Conservation (phyloP, 2,113 vertebrate species). For the Cariama cristata region DNA sequence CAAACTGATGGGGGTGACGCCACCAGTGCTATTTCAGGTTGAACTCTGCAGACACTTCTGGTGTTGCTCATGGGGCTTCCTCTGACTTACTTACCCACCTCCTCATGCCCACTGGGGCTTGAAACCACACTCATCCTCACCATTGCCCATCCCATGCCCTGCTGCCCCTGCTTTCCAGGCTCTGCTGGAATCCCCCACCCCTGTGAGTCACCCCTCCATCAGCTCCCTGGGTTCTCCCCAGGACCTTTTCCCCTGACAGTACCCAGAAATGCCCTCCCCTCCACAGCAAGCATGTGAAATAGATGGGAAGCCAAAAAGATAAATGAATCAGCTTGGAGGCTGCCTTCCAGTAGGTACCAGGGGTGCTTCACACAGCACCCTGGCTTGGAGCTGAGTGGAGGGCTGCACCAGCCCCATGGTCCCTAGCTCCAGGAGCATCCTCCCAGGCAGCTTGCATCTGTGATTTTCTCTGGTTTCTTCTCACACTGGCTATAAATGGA, state of each 20-base stretch:
- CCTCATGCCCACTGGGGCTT: not conserved
- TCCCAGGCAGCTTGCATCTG: not conserved
- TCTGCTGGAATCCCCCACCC: not conserved
- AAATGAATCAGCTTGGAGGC: not conserved
- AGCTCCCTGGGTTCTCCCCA: not conserved
- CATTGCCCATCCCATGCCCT: not conserved
- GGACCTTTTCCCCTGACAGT: not conserved
- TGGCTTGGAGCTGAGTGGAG: not conserved
- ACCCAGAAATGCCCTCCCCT: not conserved
- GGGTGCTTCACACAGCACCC: not conserved
- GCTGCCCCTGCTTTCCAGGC: accelerated
- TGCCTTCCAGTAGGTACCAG: not conserved
- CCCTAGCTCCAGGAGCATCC: not conserved
- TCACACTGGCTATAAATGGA: not conserved
- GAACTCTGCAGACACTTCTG: not conserved
- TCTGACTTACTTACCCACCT: not conserved
- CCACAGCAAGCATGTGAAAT: not conserved
- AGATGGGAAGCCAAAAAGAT: not conserved
- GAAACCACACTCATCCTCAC: not conserved
- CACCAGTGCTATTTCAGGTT: not conserved
- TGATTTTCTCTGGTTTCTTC: not conserved
- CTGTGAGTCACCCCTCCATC: not conserved
- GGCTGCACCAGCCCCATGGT: not conserved
- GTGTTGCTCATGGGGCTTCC: not conserved
- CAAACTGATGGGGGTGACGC: not conserved